Evolutionary conservation across 2,797 vertebrate genomes (phyloP).

Genomic region (Chaenodraco wilsoni): DNA sequence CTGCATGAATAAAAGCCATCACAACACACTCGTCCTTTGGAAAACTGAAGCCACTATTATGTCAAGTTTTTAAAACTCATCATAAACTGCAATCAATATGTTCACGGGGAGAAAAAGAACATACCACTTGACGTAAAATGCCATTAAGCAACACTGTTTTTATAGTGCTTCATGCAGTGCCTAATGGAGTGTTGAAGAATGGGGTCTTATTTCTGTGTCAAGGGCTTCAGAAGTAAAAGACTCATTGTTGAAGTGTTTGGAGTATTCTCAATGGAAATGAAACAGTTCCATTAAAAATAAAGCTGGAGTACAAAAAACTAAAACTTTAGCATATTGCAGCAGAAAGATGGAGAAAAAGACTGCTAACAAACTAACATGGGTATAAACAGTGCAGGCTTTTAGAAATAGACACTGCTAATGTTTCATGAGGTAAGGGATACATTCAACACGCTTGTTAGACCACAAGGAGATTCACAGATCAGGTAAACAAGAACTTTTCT

Average conservation of each 20-base stretch:
- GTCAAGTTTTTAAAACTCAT: constrained; percentile 3
- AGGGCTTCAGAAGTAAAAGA: neutral
- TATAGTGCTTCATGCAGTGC: neutral
- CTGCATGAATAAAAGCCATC: constrained; percentile 6
- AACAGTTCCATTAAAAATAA: neutral
- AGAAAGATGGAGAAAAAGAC: neutral
- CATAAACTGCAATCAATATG: constrained; percentile 13
- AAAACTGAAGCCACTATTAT: neutral
- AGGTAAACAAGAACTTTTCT: neutral
- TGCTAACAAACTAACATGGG: neutral
- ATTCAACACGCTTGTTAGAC: too few species aligned
- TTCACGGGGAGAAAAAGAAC: neutral
- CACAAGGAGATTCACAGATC: neutral
- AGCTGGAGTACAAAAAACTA: neutral
- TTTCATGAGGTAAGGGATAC: neutral
- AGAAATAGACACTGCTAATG: neutral
- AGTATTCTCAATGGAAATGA: neutral
- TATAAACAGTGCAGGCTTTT: neutral
- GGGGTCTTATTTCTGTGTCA: neutral
- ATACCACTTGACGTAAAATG: neutral
- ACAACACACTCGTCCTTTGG: neutral
- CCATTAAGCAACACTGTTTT: neutral
- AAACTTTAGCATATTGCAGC: too few species aligned
- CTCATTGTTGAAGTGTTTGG: neutral
- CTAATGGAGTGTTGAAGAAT: neutral